phyloP scores from a whole-genome alignment of 1,140 invertebrate species.

The Drosophila trapezifrons region DNA sequence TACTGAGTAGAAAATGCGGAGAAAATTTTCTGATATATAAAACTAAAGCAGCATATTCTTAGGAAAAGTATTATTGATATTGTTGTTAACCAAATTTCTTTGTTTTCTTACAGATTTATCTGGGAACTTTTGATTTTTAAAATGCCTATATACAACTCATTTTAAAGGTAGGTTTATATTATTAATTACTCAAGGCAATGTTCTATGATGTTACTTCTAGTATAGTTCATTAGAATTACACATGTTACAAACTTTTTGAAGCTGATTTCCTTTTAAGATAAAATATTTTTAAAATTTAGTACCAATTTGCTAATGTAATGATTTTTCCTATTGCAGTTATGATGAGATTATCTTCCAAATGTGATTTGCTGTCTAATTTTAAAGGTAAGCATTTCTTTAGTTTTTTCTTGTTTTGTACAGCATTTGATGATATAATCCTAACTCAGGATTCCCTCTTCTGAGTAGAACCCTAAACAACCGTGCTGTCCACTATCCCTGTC shows the following conservation, averaged over 20 bases:
- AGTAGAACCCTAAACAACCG: slow-evolving; percentile 81
- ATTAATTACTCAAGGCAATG: background rate
- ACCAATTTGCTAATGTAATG: background rate
- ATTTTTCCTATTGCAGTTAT: slow-evolving; percentile 8
- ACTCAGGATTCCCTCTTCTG: slow-evolving; percentile 81
- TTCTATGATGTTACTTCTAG: slow-evolving; percentile 68
- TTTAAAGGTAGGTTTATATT: slow-evolving; percentile 13
- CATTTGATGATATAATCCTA: slow-evolving; percentile 32
- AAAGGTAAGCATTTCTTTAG: slow-evolving; percentile 28
- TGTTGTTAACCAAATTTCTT: background rate
- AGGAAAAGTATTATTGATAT: background rate
- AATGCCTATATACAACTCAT: too few species aligned
- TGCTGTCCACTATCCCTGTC: slow-evolving; percentile 63
- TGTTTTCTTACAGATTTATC: background rate
- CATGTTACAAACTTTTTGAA: slow-evolving; percentile 76
- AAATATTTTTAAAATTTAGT: background rate
- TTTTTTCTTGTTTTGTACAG: background rate
- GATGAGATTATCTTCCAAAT: too few species aligned
- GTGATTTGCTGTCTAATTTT: background rate
- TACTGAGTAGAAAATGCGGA: slow-evolving; percentile 77
- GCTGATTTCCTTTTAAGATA: slow-evolving; percentile 40
- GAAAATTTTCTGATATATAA: slow-evolving; percentile 48
- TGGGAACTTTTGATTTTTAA: background rate
- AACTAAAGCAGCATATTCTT: background rate
- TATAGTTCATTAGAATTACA: slow-evolving; percentile 81